Evolutionary conservation across 2,113 vertebrate species (phyloP), one percentile per base, ranked within the genome.

Genomic region (Sebastes schlegelii): DNA sequence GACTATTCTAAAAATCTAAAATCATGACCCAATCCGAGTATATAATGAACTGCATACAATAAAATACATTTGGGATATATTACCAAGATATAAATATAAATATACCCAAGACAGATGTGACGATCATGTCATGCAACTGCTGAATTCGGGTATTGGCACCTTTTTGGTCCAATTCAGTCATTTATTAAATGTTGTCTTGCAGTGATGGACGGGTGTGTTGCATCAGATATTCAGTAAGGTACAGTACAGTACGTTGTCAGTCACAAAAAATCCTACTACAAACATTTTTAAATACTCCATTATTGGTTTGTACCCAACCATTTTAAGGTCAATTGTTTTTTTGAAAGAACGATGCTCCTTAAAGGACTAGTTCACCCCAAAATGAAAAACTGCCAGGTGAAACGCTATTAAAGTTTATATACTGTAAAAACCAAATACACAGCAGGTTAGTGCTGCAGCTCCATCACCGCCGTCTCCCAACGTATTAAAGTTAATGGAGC

Each of bases 401-500:
- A 45, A 69, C 10, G 10, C 74, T 46, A 75, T 88, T 55, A 71
- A 88, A 61, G 42, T 87, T 91, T 72, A 84, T 84, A 51, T 48
- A 71, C 60, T 65, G 64, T 85, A 74, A 82, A 87, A 84, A 68
- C 17, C 69, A 88, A 84, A 80, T 70, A 77, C 74, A 19, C 21
- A 45, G 23, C 61, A 82, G 58, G 85, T 79, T 57, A 57, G 46
- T 6, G 49, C 80, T 40, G 54, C 61, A 58, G 46, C 46, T 84
- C 75, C 70, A 68, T 67, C 61, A 34, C 67, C 62, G 46, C 26
- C 12, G 58, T 77, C 61, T 19, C 69, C 11, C 45, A 73, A 70
- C 67, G 77, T 87, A 75, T 88, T 74, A 85, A 87, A 93, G 82
- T 83, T 89, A 84, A 93, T 88, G 69, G 84, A 71, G 75, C 80